Evolutionary conservation across 2,888 invertebrate species (phyloP), one percentile per base, ranked within the genome.

Genomic region (Diploptera punctata): DNA sequence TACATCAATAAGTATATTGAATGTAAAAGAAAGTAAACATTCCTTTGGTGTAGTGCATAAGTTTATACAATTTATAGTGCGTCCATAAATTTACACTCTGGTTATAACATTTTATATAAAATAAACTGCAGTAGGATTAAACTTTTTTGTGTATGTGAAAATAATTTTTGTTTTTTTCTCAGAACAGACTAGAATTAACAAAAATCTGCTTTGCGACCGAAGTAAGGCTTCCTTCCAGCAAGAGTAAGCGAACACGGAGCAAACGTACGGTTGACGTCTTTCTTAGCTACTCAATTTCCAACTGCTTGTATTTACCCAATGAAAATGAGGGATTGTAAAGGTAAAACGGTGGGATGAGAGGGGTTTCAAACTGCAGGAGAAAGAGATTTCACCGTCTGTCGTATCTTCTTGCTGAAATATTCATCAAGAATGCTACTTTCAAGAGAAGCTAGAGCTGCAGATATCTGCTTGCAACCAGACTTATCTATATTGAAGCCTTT

Each of bases 301-400:
- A 47, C 47, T 26, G 26, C 65, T 43, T 60, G 69, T 65, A 62
- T 70, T 70, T 70, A 70, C 70, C 49, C 70, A 70, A 70, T 62
- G 70, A 70, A 70, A 65, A 70, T 70, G 70, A 70, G 62, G 70
- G 61, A 68, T 68, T 68, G 57, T 68, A 57, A 57, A 57, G 29
- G 57, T 31, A 57, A 29, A 57, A 57, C 21, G n/a, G 57, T 5
- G 52, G 24, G 13, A 29, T 29, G 57, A 16, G 57, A 7, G 16
- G 26, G 54, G 54, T 24, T 33, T 68, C 52, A n/a, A 38, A 13
- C 38, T 38, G 52, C 33, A 7, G 65, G 65, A 68, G 54, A 52
- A 68, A 57, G 57, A n/a, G 68, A 68, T 68, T 43, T 57, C 24
- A 19, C 57, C 13, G 52, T 52, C 24, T 52, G 52, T 19, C 52